phyloP scores from a whole-genome alignment of 1,140 invertebrate genomes.

The Macrobrachium nipponense region DNA sequence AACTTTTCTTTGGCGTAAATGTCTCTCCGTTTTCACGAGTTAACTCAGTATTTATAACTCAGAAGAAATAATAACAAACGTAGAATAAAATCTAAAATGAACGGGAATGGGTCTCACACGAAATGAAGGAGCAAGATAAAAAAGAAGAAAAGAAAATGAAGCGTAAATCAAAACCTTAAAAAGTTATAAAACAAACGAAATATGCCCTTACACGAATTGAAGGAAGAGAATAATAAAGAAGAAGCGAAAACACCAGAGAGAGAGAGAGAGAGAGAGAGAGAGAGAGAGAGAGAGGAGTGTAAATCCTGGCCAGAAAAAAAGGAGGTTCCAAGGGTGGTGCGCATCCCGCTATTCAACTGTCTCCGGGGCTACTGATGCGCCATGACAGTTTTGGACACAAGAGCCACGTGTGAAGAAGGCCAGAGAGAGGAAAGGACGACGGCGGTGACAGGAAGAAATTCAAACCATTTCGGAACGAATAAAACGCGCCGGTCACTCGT shows the following conservation, averaged over 20 bases:
- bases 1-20: too few relatives aligned
- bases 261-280: too few relatives aligned
- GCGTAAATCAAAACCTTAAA: too few relatives aligned
- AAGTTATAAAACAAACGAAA: too few relatives aligned
- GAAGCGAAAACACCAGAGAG: too few relatives aligned
- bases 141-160: too few relatives aligned
- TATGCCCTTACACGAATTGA: too few relatives aligned
- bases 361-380: conserved; percentile 34
- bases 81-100: too few relatives aligned
- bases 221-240: conserved; percentile 16
- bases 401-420: conserved; percentile 38
- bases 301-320: background rate
- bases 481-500: conserved; percentile 3
- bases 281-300: background rate
- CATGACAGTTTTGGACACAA: conserved; percentile 51
- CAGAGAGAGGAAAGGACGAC: background rate
- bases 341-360: conserved; percentile 37
- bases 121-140: background rate
- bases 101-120: background rate
- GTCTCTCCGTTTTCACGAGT: too few relatives aligned
- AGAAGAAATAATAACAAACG: too few relatives aligned
- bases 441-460: conserved; percentile 46
- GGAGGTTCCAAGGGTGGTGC: conserved; percentile 19
- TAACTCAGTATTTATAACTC: too few relatives aligned
- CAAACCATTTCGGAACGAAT: conserved; percentile 47